Evolutionary conservation across 2,888 invertebrate genomes (phyloP), one percentile per base, ranked within the genome.

Genomic region (Ormyrus labotus): DNA sequence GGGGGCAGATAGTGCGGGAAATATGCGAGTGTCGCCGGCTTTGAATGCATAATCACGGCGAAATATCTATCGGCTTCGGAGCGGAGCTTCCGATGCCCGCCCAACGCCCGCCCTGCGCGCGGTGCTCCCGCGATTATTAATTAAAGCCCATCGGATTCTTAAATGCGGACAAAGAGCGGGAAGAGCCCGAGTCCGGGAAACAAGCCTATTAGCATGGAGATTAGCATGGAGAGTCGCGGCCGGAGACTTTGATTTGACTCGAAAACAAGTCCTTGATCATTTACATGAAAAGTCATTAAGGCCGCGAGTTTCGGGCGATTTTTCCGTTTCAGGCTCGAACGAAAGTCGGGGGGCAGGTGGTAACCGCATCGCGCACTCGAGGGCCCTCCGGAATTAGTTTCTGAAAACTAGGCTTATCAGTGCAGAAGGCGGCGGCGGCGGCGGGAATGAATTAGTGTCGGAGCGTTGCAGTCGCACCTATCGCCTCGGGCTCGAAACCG

Each of bases 121-220:
- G 3, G 34, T 2, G 48, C 76, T 9, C 53, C 19, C 50, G 53
- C 53, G 53, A 60, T 78, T 60, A 78, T 78, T 78, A 71, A 78
- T 78, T 60, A 50, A 71, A 73, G 34, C 34, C 34, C 34, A 34
- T 34, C 34, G 0, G 3, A 4, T 34, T 34, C 34, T 34, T 34
- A 34, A 34, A 34, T 34, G 34, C 34, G 34, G 34, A 3, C 34
- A 3, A 34, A 34, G 34, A 34, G 34, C 2, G 34, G 34, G 34
- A 34, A 34, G 2, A 34, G 2, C 34, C 34, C 34, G 34, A 34
- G 64, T 53, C 63, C 11, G 68, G 78, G 83, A 86, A 89, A 89
- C 87, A 85, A 85, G 87, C 87, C 86, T 87, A 90, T 90, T 90
- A 89, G 89, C 90, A 90, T 90, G 90, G 89, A 90, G 86, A 90